Evolutionary conservation across 2,888 invertebrate species (phyloP), one percentile per base, ranked within the genome.

Genomic region (Drosophila buzzatii): DNA sequence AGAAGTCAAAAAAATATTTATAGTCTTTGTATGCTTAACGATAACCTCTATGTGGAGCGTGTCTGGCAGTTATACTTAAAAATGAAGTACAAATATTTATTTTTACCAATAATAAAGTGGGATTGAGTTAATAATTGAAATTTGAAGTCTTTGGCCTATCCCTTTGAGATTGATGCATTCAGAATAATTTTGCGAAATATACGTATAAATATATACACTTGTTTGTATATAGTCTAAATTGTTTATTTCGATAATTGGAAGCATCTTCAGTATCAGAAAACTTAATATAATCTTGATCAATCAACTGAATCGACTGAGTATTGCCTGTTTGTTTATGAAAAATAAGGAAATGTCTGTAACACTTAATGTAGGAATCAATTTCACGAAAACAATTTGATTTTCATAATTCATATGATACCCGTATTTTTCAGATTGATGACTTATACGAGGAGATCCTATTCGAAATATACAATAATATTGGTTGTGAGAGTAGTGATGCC

Each of bases 401-500:
- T 47, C 3, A 9, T 27, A 45, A 20, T 31, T 6, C 0, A 0
- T 52, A 23, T 37, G 20, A 16, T 20, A 33, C 35, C 65, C 18
- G 37, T 41, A 63, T 27, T 27, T 55, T 49, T 6, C 42, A 91
- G 91, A 96, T 97, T 89, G 97, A 98, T 92, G 97, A 97, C 93
- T 94, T 98, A 23, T 98, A 98, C 92, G 94, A 96, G 88, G 97
- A 97, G 93, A 94, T 98, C 69, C 93, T 98, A 69, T 97, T 96
- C 92, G 96, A 97, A 94, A 96, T 96, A 70, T 94, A 96, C 71
- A 97, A 98, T 93, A 97, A 97, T 93, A 96, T 97, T 87, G 97
- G 97, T 68, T 96, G 96, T 93, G 95, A 95, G 81, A 94, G 94
- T 42, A 95, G 95, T 70, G 96, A 96, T 80, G 95, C 96, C 42